phyloP scores from a whole-genome alignment of 2,797 vertebrate genomes.

The Chloroceryle inda region DNA sequence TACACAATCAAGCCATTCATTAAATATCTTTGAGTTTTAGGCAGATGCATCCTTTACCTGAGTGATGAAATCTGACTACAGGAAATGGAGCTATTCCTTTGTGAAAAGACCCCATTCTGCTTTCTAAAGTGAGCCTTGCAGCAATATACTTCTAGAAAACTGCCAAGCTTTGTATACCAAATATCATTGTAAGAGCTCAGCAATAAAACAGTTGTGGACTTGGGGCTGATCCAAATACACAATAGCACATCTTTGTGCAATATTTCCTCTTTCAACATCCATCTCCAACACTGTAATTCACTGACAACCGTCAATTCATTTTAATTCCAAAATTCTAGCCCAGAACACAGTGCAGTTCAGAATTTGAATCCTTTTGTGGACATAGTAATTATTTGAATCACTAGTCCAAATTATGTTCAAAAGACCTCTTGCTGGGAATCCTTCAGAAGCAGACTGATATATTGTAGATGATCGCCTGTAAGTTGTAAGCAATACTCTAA shows the following conservation, averaged over 20 bases:
- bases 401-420: background rate
- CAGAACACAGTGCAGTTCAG: background rate
- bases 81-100: conserved; percentile 61
- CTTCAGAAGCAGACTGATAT: background rate
- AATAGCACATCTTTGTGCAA: conserved; percentile 61
- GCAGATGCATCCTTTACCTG: conserved; percentile 75
- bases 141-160: conserved; percentile 47
- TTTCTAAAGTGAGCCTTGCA: conserved; percentile 58
- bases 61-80: conserved; percentile 73
- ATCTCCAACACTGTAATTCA: conserved; percentile 44
- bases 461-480: background rate
- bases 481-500: background rate
- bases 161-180: conserved; percentile 56
- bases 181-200: conserved; percentile 33
- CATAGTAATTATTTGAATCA: conserved; percentile 45
- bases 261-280: conserved; percentile 63
- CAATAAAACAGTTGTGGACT: conserved; percentile 52
- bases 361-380: conserved; percentile 18
- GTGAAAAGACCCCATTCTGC: conserved; percentile 72
- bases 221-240: conserved; percentile 54
- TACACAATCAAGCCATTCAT: conserved; percentile 79
- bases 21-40: conserved; percentile 63
- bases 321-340: conserved; percentile 25
- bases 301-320: background rate
- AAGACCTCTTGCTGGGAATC: background rate